Base-by-base conservation (phyloP, 2,113 vertebrate species). In the Anolis sagrei region DNA sequence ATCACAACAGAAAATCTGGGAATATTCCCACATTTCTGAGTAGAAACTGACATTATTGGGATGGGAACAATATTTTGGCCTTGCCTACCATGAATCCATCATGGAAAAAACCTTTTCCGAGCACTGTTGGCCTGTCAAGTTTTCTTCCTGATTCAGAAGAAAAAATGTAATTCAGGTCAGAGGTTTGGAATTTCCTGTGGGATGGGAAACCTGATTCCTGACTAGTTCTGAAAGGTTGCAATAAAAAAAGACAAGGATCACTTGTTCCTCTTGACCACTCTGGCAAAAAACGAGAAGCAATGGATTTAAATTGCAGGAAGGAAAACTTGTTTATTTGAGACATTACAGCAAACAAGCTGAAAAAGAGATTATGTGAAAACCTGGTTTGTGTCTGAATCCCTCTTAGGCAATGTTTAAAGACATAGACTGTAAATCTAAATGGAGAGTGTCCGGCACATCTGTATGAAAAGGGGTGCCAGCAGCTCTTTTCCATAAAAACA, bases 151-250 rank as follows among this genome's bases (percentile, higher is more conserved):
- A 86, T 86, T 80, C 61, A 66, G 69, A 68, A 81, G 54, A 81
- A 86, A 86, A 86, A 81, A 75, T 79, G 78, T 81, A 81, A 86
- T 86, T 86, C 78, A 86, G 84, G 77, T 86, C 78, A 86, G 70
- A 72, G 66, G 70, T 86, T 64, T 86, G 84, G 78, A 86, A 86
- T 86, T 86, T 86, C 84, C 84, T 86, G 84, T 81, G 70, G 84
- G 78, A 39, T 86, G 84, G 70, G 84, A 86, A 86, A 86, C 70
- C 70, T 86, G 84, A 86, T 75, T 86, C 84, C 72, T 86, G 84
- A 75, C 78, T 70, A 75, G 78, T 81, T 74, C 70, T 81, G 51
- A 81, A 86, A 81, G 77, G 84, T 81, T 81, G 84, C 18, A 86
- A 74, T 75, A 81, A 81, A 80, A n/a, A n/a, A 74, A 77, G 84